phyloP scores from a whole-genome alignment of 1,140 invertebrate species.

The Magallana angulata region DNA sequence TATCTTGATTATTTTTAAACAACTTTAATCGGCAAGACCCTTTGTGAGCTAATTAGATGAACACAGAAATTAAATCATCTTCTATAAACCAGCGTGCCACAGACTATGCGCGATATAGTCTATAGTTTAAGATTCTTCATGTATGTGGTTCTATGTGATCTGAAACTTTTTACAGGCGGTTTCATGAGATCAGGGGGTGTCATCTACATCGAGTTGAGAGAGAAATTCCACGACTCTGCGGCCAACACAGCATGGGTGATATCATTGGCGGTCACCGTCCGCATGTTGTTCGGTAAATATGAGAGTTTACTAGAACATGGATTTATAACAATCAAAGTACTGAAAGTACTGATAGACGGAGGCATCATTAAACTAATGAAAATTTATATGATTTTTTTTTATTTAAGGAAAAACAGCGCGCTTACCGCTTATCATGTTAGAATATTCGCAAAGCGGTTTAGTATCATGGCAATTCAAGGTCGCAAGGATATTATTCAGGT shows the following conservation, averaged over 20 bases:
- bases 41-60: background rate
- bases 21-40: background rate
- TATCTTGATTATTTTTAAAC: background rate
- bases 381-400: too few relatives aligned
- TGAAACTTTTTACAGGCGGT: background rate
- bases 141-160: background rate
- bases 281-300: conserved; percentile 39
- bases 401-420: too few relatives aligned
- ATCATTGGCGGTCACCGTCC: conserved; percentile 32
- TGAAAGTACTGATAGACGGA: too few relatives aligned
- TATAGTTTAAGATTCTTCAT: background rate
- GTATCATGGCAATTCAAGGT: too few relatives aligned
- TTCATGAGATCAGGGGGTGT: conserved; percentile 40
- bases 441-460: too few relatives aligned
- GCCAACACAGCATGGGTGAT: conserved; percentile 45
- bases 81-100: too few relatives aligned
- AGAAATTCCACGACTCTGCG: conserved; percentile 26
- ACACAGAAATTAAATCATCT: too few relatives aligned
- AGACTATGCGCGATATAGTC: background rate
- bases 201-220: conserved; percentile 15
- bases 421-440: too few relatives aligned
- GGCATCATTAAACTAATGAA: too few relatives aligned
- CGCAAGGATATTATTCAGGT: too few relatives aligned
- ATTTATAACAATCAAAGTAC: too few relatives aligned
- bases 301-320: background rate